Evolutionary conservation across 2,797 vertebrate species (phyloP).

Genomic region (Hipposideros larvatus): DNA sequence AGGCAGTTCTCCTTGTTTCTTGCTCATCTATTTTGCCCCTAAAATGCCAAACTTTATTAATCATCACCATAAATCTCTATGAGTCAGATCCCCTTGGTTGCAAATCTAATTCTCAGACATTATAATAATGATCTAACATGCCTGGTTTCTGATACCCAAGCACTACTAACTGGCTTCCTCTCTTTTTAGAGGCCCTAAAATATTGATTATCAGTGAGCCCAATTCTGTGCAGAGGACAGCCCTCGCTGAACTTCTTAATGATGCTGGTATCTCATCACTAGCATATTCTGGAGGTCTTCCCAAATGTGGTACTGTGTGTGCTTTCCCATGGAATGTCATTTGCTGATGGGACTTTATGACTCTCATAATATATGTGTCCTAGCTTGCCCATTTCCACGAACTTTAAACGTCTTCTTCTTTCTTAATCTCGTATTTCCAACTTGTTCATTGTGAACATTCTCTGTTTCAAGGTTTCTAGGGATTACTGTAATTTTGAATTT

Average conservation of each 20-base stretch:
- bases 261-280: neutral
- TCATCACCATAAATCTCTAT: neutral
- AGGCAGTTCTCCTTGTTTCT: neutral
- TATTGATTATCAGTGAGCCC: neutral
- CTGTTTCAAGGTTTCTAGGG: neutral
- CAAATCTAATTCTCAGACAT: neutral
- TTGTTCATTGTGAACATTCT: neutral
- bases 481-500: neutral
- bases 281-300: neutral
- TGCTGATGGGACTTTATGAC: neutral
- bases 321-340: neutral
- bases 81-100: neutral
- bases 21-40: neutral
- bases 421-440: neutral
- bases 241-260: neutral
- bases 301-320: neutral
- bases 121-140: neutral
- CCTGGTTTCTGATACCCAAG: neutral
- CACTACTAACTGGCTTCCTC: neutral
- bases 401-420: neutral
- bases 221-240: neutral
- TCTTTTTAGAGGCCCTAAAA: neutral
- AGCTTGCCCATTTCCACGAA: neutral
- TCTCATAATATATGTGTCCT: neutral
- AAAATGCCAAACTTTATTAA: neutral